Base-by-base conservation (phyloP, 1,140 invertebrate genomes). In the Saccostrea cuccullata region DNA sequence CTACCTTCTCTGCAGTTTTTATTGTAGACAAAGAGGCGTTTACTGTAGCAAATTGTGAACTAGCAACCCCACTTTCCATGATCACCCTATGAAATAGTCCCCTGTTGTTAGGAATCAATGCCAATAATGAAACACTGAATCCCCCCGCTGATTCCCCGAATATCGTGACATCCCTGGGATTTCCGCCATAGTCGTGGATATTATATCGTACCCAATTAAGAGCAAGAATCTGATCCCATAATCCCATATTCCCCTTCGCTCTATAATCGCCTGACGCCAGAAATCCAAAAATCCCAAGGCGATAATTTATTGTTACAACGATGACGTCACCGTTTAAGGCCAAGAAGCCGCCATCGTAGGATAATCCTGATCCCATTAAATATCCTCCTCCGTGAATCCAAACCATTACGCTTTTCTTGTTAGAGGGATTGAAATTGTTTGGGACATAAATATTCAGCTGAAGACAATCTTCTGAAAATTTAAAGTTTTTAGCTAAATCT, bases 61-160 rank as follows among this genome's bases (percentile, higher is more conserved):
- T 70, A 26, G 87, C 82, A 20, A 77, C 82, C 23, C 91, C 91
- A 84, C 91, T 90, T 60, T 91, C 70, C 58, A 86, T 67, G 58
- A 92, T 91, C 23, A 89, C 90, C 9, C 90, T 83, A 11, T 90
- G 86, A 84, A 91, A 92, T 0, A 91, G 82, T 15, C 88, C 87
- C 17, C 64, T 58, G 60, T 88, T 90, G 11, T 11, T 55, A 20
- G 85, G 83, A 56, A 73, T 77, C 3, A 91, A 23, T 5, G 87
- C 20, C 30, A 99, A 98, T 92, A 99, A 96, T 20, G 97, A 97
- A 1, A 99, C 98, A 56, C 98, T 98, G 13, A 97, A 98, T 8
- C 98, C 98, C 13, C 98, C 98, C 20, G 98, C 98, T 86, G 97
- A 98, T 95, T 99, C 98, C 23, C 98, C 98, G 93, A 99, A 99